Percentiles rank a stretch among this genome's conserved stretches.
Evolutionary conservation across 2,113 vertebrate genomes (phyloP).

Genomic region (Chlorodrepanis virens): DNA sequence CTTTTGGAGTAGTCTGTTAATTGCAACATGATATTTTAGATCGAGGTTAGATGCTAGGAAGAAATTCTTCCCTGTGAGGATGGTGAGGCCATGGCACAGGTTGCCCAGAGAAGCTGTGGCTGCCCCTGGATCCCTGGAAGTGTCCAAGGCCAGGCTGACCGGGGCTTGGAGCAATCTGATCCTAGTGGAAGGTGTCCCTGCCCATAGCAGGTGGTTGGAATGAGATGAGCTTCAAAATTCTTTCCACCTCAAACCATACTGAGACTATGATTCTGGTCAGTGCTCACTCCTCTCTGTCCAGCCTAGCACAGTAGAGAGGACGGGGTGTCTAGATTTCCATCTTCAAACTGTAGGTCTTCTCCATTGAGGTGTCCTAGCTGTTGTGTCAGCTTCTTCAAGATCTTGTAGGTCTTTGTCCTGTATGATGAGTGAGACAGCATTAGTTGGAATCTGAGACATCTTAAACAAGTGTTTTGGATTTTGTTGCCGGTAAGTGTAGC

Average conservation of each 20-base stretch:
- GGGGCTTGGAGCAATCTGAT: fast-evolving
- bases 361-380: neutral
- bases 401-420: neutral
- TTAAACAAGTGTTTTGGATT: neutral
- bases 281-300: neutral
- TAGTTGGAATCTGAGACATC: neutral
- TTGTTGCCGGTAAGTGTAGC: neutral
- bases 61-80: neutral
- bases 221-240: neutral
- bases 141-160: neutral
- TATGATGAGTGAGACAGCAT: neutral
- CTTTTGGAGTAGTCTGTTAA: neutral
- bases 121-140: neutral
- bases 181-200: neutral
- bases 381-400: neutral
- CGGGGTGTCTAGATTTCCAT: neutral
- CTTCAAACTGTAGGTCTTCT: neutral
- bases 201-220: neutral
- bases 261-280: neutral
- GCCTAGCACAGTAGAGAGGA: neutral
- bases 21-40: neutral
- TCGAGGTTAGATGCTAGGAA: neutral
- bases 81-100: neutral
- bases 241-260: neutral
- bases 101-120: neutral